phyloP scores from a whole-genome alignment of 2,888 invertebrate genomes.

The Caenorhabditis imperialis region DNA sequence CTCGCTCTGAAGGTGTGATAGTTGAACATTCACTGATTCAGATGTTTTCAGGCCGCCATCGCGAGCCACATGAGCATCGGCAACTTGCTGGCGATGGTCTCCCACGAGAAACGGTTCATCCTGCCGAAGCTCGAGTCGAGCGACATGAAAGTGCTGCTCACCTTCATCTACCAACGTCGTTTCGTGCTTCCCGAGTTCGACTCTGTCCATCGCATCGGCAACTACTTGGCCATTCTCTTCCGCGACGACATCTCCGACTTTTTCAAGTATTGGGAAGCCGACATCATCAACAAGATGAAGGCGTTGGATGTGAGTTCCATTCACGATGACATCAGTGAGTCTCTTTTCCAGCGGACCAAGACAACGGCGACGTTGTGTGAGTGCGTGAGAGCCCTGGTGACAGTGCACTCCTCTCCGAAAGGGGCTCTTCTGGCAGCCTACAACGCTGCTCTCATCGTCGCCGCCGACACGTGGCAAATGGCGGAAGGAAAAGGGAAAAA shows the following conservation, averaged over 20 bases:
- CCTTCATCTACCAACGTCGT: constrained; percentile 52
- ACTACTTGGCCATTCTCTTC: constrained; percentile 32
- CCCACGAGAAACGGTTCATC: constrained; percentile 61
- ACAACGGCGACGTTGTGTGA: constrained; percentile 18
- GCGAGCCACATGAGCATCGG: constrained; percentile 47
- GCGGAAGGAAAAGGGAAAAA: constrained; percentile 34
- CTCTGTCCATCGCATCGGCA: constrained; percentile 51
- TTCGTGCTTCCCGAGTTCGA: constrained; percentile 50
- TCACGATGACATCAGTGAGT: background rate
- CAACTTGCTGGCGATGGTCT: constrained; percentile 54
- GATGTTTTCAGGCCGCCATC: constrained; percentile 31
- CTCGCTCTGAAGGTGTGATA: constrained; percentile 40
- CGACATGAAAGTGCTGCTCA: constrained; percentile 57
- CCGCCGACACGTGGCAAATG: constrained; percentile 52
- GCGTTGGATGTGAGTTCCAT: constrained; percentile 28
- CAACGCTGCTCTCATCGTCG: constrained; percentile 47
- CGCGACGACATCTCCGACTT: constrained; percentile 34
- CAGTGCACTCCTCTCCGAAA: constrained; percentile 32
- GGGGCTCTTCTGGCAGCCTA: constrained; percentile 50
- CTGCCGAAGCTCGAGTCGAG: constrained; percentile 43
- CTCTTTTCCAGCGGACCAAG: constrained; percentile 31
- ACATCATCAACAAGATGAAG: constrained; percentile 32
- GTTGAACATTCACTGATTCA: background rate
- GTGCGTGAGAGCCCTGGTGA: constrained; percentile 39
- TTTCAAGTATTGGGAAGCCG: constrained; percentile 45